Base-by-base conservation (phyloP, 2,888 invertebrate species). In the Atrina japonica region DNA sequence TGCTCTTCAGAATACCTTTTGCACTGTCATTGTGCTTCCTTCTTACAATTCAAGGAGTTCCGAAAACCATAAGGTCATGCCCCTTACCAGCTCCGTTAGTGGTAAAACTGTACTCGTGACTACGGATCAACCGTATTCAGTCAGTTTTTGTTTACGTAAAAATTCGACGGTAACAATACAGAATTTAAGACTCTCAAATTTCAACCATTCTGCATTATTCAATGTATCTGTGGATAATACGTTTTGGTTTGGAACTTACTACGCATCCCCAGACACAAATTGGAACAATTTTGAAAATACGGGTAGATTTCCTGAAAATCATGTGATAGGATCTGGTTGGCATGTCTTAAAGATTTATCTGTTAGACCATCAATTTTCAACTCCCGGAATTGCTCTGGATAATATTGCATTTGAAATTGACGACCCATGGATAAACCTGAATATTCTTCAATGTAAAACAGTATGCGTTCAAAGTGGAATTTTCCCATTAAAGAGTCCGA, bases 151-250 rank as follows among this genome's bases (percentile, higher is more conserved):
- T 68, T 66, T 83, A 0, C 69, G 81, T 7, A 61, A 64, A 27
- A 41, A 58, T 6, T 71, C 76, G 1, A 56, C 56, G 6, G 73
- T 83, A 0, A 52, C 50, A 3, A 35, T 83, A 9, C 58, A 67
- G 18, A 75, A 80, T 65, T 66, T 83, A 25, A 66, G 78, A 50
- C 81, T 77, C 61, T 80, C 83, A 1, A 82, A 78, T 61, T 77
- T 74, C 23, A 80, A 80, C 55, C 25, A 16, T 1, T 75, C 76
- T 23, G 77, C 79, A n/a, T 59, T 70, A n/a, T 78, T 82, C 3
- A 35, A 73, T 2, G 74, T 82, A 2, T 59, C 74, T 7, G 65
- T 82, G 0, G 80, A 82, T 52, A 50, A 73, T 23, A 66, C 66
- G 0, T 49, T 61, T 21, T 29, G 65, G 41, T 73, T 82, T 64